Percentiles rank a stretch among this genome's conserved stretches.
phyloP scores from a whole-genome alignment of 2,888 invertebrate species.

The Dasypolia templi region DNA sequence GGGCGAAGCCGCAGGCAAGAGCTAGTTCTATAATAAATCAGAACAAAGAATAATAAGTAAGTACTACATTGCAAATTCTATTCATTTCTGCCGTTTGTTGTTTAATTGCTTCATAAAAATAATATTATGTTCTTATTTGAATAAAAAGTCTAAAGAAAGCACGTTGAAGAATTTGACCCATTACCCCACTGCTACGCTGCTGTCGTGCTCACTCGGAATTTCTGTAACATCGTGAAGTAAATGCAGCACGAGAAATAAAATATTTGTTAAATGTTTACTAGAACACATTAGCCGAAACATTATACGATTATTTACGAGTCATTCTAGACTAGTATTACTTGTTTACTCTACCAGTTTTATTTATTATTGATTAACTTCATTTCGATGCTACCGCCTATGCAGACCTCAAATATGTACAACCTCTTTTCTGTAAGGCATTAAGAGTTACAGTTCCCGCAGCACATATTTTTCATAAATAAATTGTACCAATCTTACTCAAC shows the following conservation, averaged over 20 bases:
- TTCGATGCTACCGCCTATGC: not conserved
- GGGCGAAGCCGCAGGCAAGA: too few species aligned
- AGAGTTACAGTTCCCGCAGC: not conserved
- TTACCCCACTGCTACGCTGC: constrained; percentile 25
- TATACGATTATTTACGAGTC: constrained; percentile 22
- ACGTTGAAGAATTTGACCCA: constrained; percentile 27
- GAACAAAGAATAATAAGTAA: not conserved
- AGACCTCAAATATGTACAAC: not conserved
- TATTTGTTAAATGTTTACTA: constrained; percentile 15
- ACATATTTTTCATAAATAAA: not conserved
- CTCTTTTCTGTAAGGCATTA: not conserved
- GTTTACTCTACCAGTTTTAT: not conserved
- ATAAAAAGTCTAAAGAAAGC: constrained; percentile 16
- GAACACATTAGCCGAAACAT: constrained; percentile 20
- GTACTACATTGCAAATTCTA: not conserved
- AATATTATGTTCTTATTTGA: constrained; percentile 4
- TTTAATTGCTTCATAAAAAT: constrained; percentile 12
- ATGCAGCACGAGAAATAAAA: constrained; percentile 20
- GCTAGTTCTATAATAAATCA: too few species aligned
- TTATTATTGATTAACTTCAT: constrained; percentile 4
- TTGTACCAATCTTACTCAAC: not conserved
- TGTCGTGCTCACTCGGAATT: constrained; percentile 27
- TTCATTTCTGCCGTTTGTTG: not conserved
- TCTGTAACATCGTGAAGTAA: constrained; percentile 15
- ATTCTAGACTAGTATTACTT: constrained; percentile 8